phyloP scores from a whole-genome alignment of 2,113 vertebrate genomes.

The Oryzias melastigma region DNA sequence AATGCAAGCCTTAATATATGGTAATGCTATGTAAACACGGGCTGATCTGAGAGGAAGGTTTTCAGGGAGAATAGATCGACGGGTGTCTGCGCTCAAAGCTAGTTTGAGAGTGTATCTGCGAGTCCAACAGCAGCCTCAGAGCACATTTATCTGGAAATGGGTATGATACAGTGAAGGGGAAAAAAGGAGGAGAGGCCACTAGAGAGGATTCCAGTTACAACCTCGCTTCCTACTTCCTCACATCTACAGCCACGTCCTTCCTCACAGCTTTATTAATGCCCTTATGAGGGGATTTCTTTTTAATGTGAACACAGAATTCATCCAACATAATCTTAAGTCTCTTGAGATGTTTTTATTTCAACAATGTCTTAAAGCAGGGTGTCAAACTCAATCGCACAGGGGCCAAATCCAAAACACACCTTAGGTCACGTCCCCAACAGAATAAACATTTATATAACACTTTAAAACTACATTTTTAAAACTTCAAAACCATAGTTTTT shows the following conservation, averaged over 20 bases:
- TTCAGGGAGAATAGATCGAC: constrained; percentile 53
- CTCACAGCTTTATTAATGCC: constrained; percentile 24
- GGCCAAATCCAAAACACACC: too few relatives aligned
- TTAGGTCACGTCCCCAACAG: too few relatives aligned
- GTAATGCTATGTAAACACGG: constrained; percentile 77
- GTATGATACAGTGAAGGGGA: constrained; percentile 65
- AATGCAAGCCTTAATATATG: constrained; percentile 75
- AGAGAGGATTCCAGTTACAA: constrained; percentile 26
- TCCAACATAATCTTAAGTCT: too few relatives aligned
- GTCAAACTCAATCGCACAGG: too few relatives aligned
- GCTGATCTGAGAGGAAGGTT: constrained; percentile 67
- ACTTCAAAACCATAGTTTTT: too few relatives aligned
- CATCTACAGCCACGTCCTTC: constrained; percentile 23
- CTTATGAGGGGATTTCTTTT: too few relatives aligned
- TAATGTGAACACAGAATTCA: too few relatives aligned
- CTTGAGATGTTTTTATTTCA: too few relatives aligned
- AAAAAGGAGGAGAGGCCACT: constrained; percentile 27
- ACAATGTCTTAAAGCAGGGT: too few relatives aligned
- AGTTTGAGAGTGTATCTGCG: constrained; percentile 49
- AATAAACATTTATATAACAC: too few relatives aligned
- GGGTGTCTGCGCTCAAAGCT: constrained; percentile 53
- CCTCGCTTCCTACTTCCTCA: constrained; percentile 18
- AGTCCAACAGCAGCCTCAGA: constrained; percentile 61
- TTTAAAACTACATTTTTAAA: too few relatives aligned
- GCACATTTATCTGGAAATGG: constrained; percentile 66